These are phyloP conservation scores for Epizoanthus ramosus DNA, from an alignment of 92 coral and sea anemone species.

Conservation along the genomic window DNA sequence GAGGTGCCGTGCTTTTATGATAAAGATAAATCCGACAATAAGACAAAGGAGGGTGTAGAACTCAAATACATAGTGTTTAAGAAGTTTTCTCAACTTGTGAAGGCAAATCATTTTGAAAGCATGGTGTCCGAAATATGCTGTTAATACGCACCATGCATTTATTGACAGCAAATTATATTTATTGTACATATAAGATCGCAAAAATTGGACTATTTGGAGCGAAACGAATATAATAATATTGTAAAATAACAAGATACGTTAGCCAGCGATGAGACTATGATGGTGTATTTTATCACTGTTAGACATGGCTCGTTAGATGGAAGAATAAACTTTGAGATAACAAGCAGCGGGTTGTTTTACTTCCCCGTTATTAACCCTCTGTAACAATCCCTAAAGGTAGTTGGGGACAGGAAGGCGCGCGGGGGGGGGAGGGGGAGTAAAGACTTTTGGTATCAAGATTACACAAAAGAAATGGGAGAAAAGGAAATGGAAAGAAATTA, in stretches of 20 bases:
- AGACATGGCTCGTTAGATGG: background rate
- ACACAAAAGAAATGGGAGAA: no score
- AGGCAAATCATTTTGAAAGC: background rate
- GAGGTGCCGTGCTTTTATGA: background rate
- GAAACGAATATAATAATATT: slow-evolving; percentile 8
- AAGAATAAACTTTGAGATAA: slow-evolving; percentile 10
- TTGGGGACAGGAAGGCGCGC: no score
- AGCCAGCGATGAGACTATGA: background rate
- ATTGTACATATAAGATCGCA: slow-evolving; percentile 32
- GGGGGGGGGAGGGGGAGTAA: no score
- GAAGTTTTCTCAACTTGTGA: background rate
- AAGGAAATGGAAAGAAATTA: no score
- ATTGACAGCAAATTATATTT: slow-evolving; percentile 24
- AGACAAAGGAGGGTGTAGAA: background rate
- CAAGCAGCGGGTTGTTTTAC: background rate
- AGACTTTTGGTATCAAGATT: no score
- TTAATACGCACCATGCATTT: background rate
- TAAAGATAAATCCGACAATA: background rate
- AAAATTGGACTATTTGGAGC: slow-evolving; percentile 2
- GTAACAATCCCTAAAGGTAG: background rate
- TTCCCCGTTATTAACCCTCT: background rate
- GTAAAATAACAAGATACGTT: background rate
- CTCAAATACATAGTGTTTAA: no score
- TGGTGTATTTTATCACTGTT: background rate
- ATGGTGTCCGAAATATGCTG: background rate